Base-by-base conservation (phyloP, 2,888 invertebrate genomes). In the Acanthoscelides obtectus region DNA sequence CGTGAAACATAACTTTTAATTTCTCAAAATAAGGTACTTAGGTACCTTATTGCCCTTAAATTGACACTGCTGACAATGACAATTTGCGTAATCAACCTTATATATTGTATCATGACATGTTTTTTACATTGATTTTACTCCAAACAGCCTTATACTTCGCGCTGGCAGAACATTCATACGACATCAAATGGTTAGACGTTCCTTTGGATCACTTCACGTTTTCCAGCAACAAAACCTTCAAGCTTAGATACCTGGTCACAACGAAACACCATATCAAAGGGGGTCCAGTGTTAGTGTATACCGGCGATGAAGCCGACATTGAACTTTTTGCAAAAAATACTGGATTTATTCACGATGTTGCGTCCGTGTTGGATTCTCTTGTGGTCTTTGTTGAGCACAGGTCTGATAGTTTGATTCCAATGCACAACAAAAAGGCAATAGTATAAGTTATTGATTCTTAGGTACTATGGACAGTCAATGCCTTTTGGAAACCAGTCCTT, bases 231-330 rank as follows among this genome's bases (percentile, higher is more conserved):
- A 88, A 89, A 70, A 93, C 91, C 0, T 98, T 95, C 82, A 87
- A 90, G 75, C 89, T 94, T 74, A 88, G 93, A 74, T 98, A 97
- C 86, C 87, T 99, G 78, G 86, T 92, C 76, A 94, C 95, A 79
- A 91, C 93, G 73, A 89, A 92, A 0, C 90, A 89, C 83, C 94
- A 93, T 91, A 87, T 90, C 67, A 84, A 83, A 64, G 87, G 89
- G 20, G 92, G 93, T 5, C 97, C 98, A 0, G 95, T 98, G 77
- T 97, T 99, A 83, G 92, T 94, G 83, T 97, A 97, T 81, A 94
- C 97, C 0, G 98, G 98, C 75, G 99, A 99, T 87, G 98, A 99
- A 89, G 98, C 97, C 65, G 90, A 92, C 80, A 95, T 99, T 78
- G 93, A 93, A 81, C 85, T 90, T 79, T 99, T 99, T 85, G 94